Base-by-base conservation (phyloP, 2,888 invertebrate species). In the Sipunculus nudus region DNA sequence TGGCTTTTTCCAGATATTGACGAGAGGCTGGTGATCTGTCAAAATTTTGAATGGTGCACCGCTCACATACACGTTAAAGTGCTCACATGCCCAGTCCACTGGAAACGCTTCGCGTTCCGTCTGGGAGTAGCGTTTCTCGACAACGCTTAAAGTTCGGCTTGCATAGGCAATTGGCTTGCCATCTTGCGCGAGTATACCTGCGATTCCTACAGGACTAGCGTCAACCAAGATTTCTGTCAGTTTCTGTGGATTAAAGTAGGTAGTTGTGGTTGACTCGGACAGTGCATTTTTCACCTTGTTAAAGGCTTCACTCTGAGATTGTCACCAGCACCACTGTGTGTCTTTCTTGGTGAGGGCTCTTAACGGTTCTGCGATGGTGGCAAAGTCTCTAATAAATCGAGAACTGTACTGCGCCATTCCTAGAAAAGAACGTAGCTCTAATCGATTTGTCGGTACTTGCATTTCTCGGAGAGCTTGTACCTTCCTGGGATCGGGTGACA, bases 361-460 rank as follows among this genome's bases (percentile, higher is more conserved):
- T 8, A 75, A 49, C 1, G 75, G 74, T 45, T 59, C 70, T 6
- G 64, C 49, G 6, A 66, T 46, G 21, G 65, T 61, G 16, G 70
- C 58, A 43, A 63, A 70, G 28, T 67, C 40, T 21, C 52, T 54
- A 13, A 74, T 75, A 38, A 75, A 75, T 38, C 63, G 41, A 2
- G 68, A 56, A 38, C 57, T 48, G 49, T 72, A 72, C 32, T 67
- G 68, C 6, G 62, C 60, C 68, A 73, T 68, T 13, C 69, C 75
- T 2, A 70, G 57, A 26, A 75, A 62, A 45, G 62, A 63, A 13
- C 57, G 31, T 1, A 72, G 43, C 55, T 73, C 74, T 8, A 61
- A 39, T 21, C 63, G 61, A 19, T 60, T 72, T 10, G 28, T 35
- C 32, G 73, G 72, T n/a, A 26, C 32, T 41, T 29, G 25, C 13